Evolutionary conservation across 30 jellyfish, hydroid and myxozoan genomes (phyloP).

Genomic region (Pelagia noctiluca): DNA sequence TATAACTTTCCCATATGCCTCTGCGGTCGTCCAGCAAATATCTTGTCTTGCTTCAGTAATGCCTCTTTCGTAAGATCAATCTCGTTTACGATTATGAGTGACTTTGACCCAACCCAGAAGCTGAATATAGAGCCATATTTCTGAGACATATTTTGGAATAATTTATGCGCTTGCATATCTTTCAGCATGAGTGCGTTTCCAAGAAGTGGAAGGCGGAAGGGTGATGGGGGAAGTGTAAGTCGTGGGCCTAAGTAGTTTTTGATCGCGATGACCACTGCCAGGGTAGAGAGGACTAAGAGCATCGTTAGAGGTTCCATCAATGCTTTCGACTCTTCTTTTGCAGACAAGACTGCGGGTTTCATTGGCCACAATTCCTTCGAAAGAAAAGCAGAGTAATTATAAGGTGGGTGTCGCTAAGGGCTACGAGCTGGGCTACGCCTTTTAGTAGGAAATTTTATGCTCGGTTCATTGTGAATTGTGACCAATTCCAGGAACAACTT

Average conservation of each 20-base stretch:
- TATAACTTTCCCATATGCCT: conserved; percentile 43
- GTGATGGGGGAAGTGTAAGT: conserved; percentile 33
- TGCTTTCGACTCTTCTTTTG: background rate
- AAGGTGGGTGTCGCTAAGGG: background rate
- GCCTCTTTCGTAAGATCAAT: conserved; percentile 37
- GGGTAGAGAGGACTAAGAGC: background rate
- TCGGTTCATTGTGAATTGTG: too few relatives aligned
- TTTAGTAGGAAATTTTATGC: too few relatives aligned
- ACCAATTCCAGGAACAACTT: too few relatives aligned
- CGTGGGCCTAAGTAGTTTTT: background rate
- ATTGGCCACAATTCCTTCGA: background rate
- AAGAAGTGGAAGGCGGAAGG: conserved; percentile 11
- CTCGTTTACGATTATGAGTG: conserved; percentile 51
- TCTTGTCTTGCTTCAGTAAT: conserved; percentile 41
- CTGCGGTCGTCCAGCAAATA: conserved; percentile 66
- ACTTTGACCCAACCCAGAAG: conserved; percentile 68
- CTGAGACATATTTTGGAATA: conserved; percentile 28
- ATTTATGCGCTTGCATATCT: conserved; percentile 15
- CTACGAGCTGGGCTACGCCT: too few relatives aligned
- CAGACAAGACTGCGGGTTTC: background rate
- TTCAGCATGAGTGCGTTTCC: conserved; percentile 42
- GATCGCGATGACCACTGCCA: background rate
- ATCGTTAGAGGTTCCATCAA: background rate
- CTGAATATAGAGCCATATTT: conserved; percentile 48
- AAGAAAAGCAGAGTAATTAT: too few relatives aligned